A percentile compares a stretch with the other conserved stretches of the same genome.
Evolutionary conservation across 2,888 invertebrate genomes (phyloP).

Genomic region (Rambutsinella grinnellia): DNA sequence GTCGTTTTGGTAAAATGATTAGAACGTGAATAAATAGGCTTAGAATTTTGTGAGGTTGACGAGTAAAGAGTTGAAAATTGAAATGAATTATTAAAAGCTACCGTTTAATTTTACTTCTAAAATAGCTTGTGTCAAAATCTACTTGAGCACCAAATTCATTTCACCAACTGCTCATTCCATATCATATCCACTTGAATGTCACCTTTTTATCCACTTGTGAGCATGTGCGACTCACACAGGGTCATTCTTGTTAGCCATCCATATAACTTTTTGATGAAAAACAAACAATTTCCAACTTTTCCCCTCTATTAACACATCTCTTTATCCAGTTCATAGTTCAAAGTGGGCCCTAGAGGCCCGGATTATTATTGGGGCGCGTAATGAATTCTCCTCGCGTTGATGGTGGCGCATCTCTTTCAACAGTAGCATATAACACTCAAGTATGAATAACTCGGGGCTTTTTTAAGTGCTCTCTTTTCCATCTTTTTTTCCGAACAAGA

Average conservation of each 20-base stretch:
- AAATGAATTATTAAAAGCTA: too few relatives aligned
- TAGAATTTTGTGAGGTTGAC: too few relatives aligned
- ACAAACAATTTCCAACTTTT: not conserved
- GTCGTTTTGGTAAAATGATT: not conserved
- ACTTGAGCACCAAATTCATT: too few relatives aligned
- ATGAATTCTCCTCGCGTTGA: conserved; percentile 37
- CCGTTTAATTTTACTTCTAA: too few relatives aligned
- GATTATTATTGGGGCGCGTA: conserved; percentile 41
- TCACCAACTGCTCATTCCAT: too few relatives aligned
- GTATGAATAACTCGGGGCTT: conserved; percentile 27
- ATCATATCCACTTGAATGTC: too few relatives aligned
- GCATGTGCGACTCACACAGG: too few relatives aligned
- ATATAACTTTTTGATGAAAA: not conserved
- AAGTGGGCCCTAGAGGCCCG: conserved; percentile 44
- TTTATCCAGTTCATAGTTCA: conserved; percentile 27
- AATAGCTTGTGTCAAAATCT: too few relatives aligned
- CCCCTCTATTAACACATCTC: conserved; percentile 25
- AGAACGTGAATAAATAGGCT: too few relatives aligned
- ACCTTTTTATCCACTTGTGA: too few relatives aligned
- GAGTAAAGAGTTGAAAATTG: too few relatives aligned
- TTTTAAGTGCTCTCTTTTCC: conserved; percentile 42
- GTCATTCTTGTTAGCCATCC: too few relatives aligned
- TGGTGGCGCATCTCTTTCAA: conserved; percentile 3
- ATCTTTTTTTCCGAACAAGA: conserved; percentile 28
- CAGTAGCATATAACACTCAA: not conserved